A percentile compares a stretch with the other conserved stretches of the same genome.
phyloP scores from a whole-genome alignment of 2,888 invertebrate species.

The Amphipyra berbera region DNA sequence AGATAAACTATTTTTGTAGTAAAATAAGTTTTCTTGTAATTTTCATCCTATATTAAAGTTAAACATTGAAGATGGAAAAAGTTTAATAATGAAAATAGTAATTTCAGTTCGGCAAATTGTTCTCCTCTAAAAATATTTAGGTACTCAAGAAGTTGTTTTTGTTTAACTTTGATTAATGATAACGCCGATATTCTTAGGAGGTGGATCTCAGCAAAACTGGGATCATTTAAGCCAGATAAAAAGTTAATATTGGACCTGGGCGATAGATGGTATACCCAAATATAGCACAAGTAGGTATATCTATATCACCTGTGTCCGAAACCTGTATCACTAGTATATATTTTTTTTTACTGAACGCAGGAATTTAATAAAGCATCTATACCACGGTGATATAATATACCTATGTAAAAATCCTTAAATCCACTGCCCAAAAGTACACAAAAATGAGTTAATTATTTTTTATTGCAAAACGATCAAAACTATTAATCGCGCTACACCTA shows the following conservation, averaged over 20 bases:
- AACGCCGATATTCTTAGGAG: slow-evolving; percentile 1
- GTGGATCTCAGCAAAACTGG: neutral
- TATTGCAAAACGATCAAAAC: slow-evolving; percentile 71
- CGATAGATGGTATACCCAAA: too few relatives aligned
- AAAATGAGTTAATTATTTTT: too few relatives aligned
- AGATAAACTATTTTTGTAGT: slow-evolving; percentile 7
- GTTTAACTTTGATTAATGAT: slow-evolving; percentile 36
- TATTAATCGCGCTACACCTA: slow-evolving; percentile 56
- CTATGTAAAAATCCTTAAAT: too few relatives aligned
- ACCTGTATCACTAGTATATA: too few relatives aligned
- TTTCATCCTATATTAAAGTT: slow-evolving; percentile 33
- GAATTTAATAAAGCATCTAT: too few relatives aligned
- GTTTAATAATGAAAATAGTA: slow-evolving; percentile 50
- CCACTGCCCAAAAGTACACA: too few relatives aligned
- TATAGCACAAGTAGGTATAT: too few relatives aligned
- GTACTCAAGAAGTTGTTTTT: slow-evolving; percentile 31
- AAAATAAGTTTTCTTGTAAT: slow-evolving; percentile 24
- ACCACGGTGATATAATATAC: too few relatives aligned
- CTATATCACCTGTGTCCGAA: too few relatives aligned
- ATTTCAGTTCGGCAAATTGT: slow-evolving; percentile 35
- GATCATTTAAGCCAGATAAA: neutral
- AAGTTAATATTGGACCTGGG: neutral
- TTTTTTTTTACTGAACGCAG: too few relatives aligned
- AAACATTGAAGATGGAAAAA: slow-evolving; percentile 46
- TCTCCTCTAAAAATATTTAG: slow-evolving; percentile 34